Conservation (phyloP, 2,797 vertebrate genomes). For the Chromobotia macracanthus region DNA sequence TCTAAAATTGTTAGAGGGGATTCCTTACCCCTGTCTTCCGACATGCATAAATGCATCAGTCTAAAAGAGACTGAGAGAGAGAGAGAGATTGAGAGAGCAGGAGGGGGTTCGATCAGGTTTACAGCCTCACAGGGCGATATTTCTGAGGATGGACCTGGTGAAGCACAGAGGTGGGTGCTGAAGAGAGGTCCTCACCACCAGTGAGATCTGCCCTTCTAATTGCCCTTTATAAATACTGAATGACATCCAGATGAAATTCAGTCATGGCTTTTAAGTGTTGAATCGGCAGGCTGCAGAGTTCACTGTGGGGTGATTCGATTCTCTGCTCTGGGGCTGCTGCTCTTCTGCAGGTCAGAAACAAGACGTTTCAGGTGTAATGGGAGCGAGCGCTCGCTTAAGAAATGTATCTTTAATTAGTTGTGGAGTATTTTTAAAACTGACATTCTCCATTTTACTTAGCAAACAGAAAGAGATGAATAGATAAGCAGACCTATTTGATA, state of each 20-base stretch:
- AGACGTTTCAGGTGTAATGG: conserved; percentile 67
- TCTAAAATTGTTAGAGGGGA: no score
- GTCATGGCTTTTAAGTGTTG: conserved; percentile 88
- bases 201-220: conserved; percentile 90
- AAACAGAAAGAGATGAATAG: not conserved
- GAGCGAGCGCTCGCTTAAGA: conserved; percentile 75
- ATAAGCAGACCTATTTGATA: no score
- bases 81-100: conserved; percentile 62
- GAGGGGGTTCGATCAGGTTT: conserved; percentile 19
- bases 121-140: conserved; percentile 74
- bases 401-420: conserved; percentile 86
- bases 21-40: no score
- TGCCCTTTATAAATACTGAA: conserved; percentile 96
- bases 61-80: conserved; percentile 63
- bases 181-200: conserved; percentile 81
- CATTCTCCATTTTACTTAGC: conserved; percentile 49
- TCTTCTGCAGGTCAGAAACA: conserved; percentile 72
- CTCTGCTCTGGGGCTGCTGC: conserved; percentile 63
- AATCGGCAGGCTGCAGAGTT: conserved; percentile 70
- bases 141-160: conserved; percentile 77
- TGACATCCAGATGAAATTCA: conserved; percentile 91
- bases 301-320: conserved; percentile 76
- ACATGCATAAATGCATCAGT: not conserved
- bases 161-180: conserved; percentile 75
- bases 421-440: conserved; percentile 81